These are phyloP conservation scores for Formica exsecta DNA, from an alignment of 1,140 invertebrate species.

Conservation along the genomic window DNA sequence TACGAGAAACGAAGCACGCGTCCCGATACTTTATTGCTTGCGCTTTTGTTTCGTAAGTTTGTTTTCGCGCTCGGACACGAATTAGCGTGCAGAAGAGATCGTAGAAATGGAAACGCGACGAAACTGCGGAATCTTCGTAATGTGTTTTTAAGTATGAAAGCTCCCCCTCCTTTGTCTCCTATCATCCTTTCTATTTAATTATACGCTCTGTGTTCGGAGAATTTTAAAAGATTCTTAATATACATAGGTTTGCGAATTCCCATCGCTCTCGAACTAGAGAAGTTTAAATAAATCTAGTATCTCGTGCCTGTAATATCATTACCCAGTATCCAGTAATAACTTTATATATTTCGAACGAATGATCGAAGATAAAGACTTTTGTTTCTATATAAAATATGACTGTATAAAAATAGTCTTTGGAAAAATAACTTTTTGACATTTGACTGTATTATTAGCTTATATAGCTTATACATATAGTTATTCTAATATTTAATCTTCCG, in stretches of 20 bases:
- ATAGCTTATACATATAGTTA: not conserved
- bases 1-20: slow-evolving; percentile 37
- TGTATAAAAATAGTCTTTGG: not conserved
- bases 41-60: slow-evolving; percentile 55
- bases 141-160: slow-evolving; percentile 33
- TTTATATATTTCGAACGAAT: slow-evolving; percentile 8
- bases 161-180: not conserved
- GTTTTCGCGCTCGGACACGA: slow-evolving; percentile 41
- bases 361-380: not conserved
- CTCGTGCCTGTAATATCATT: not conserved
- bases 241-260: too few relatives aligned
- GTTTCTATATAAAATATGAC: not conserved
- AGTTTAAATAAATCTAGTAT: slow-evolving; percentile 39
- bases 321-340: not conserved
- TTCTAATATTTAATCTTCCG: not conserved
- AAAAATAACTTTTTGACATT: not conserved
- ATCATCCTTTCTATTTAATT: slow-evolving; percentile 27
- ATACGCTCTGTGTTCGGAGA: slow-evolving; percentile 1
- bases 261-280: not conserved
- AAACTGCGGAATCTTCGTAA: slow-evolving; percentile 41
- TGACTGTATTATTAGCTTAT: not conserved
- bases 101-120: slow-evolving; percentile 36
- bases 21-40: slow-evolving; percentile 47
- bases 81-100: slow-evolving; percentile 42
- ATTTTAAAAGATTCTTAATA: slow-evolving; percentile 41